phyloP scores from a whole-genome alignment of 2,113 vertebrate species.

The Triplophysa rosa region DNA sequence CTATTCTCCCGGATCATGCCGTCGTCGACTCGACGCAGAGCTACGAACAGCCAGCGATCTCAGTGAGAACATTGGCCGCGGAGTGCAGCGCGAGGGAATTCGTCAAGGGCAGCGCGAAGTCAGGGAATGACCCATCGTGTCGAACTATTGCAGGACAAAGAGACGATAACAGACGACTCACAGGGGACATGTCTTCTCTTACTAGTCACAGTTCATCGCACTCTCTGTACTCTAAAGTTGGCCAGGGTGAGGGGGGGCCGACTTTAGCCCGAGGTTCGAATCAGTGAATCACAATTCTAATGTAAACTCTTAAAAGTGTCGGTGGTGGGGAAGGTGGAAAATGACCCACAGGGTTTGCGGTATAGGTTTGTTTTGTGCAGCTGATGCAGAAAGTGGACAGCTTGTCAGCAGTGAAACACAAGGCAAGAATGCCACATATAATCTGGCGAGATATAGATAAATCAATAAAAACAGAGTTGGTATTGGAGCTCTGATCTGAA shows the following conservation, averaged over 20 bases:
- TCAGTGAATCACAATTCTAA: constrained; percentile 43
- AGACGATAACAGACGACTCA: constrained; percentile 54
- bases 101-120: constrained; percentile 42
- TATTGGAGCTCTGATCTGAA: constrained; percentile 3
- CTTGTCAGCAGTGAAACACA: neutral
- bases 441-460: constrained; percentile 12
- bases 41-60: constrained; percentile 21
- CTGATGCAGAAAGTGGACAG: neutral
- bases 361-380: neutral
- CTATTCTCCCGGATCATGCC: constrained; percentile 36
- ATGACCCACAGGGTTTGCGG: neutral
- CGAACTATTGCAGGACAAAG: constrained; percentile 54
- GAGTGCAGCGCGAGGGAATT: constrained; percentile 31
- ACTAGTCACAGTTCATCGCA: constrained; percentile 52
- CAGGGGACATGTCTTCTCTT: constrained; percentile 52
- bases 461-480: neutral
- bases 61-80: constrained; percentile 37
- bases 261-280: constrained; percentile 5
- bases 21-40: constrained; percentile 1
- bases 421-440: constrained; percentile 1
- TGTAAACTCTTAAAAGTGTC: constrained; percentile 37
- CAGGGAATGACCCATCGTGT: constrained; percentile 54
- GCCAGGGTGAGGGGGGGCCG: neutral
- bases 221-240: constrained; percentile 43
- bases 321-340: neutral